Evolutionary conservation across 2,797 vertebrate genomes (phyloP), one percentile per base, ranked within the genome.

Genomic region (Cossypha caffra): DNA sequence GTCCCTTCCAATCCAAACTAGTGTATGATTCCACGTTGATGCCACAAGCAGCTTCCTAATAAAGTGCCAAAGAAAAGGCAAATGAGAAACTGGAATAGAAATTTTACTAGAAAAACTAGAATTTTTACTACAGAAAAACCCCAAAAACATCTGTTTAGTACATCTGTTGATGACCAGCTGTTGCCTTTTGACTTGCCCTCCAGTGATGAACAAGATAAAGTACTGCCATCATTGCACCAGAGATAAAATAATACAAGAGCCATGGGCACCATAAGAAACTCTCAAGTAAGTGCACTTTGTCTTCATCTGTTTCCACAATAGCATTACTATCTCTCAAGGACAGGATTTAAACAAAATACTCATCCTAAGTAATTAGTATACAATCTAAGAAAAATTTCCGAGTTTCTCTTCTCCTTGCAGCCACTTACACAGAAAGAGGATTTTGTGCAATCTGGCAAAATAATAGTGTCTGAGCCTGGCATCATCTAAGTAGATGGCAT

Each of bases 221-320:
- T 38, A 47, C 50, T 54, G 59, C 23, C 40, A 79, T 16, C 25
- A 51, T 3, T 47, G 42, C 9, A 19, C 16, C 28, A 69, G 15
- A 62, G 23, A 86, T n/a, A 83, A 75, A 89, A 66, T 18, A 62
- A 37, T 1, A 9, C 28, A 61, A 58, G 13, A 84, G 15, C 29
- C n/a, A 21, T 0, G 0, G 88, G 14, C 29, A 79, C 19, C 2
- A 0, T 5, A 71, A 79, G 38, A 86, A 86, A 48, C 23, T 71
- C 31, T 37, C 58, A 89, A 29, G 26, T 35, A 38, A 20, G 12
- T 13, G 13, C 19, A 54, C 18, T 75, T 74, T 20, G 61, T 57
- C 48, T 62, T 74, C 26, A 47, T 43, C 33, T 37, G 18, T 31
- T 77, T 51, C 28, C 69, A 71, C 13, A 57, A 42, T 0, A 73